These are phyloP conservation scores for Mola mola DNA, from an alignment of 2,113 vertebrate genomes.

Conservation along the genomic window DNA sequence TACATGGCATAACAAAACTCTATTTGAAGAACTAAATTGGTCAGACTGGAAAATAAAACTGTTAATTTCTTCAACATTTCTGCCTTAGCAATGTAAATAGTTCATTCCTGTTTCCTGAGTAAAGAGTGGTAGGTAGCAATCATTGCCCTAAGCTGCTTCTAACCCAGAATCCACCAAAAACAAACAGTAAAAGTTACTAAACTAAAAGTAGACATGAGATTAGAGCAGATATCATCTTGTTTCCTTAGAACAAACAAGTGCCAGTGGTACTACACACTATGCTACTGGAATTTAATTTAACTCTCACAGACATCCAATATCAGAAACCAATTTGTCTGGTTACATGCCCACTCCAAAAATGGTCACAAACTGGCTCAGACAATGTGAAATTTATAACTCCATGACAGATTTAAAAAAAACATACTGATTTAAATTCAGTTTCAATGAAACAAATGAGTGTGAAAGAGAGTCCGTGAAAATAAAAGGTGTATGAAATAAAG, in stretches of 20 bases:
- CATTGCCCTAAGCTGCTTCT: too few relatives aligned
- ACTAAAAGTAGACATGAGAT: neutral
- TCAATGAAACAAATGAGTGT: constrained; percentile 25
- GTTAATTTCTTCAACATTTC: too few relatives aligned
- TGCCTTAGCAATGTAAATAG: too few relatives aligned
- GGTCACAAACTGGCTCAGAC: constrained; percentile 46
- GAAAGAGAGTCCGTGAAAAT: constrained; percentile 15
- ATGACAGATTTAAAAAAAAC: constrained; percentile 6
- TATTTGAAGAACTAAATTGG: neutral
- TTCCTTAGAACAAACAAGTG: neutral
- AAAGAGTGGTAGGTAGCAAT: too few relatives aligned
- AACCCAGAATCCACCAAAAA: constrained; percentile 10
- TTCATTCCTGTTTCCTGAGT: too few relatives aligned
- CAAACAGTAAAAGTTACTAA: constrained; percentile 9
- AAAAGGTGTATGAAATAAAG: constrained; percentile 14
- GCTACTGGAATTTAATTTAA: constrained; percentile 18
- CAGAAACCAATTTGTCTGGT: constrained; percentile 24
- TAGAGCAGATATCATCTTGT: neutral
- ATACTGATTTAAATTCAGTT: constrained; percentile 11
- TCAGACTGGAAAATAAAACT: too few relatives aligned
- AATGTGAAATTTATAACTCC: constrained; percentile 54
- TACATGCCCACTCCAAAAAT: constrained; percentile 11
- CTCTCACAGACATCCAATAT: constrained; percentile 16
- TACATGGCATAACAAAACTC: neutral
- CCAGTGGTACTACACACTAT: neutral